Percentiles rank a stretch among this genome's conserved stretches.
phyloP scores from a whole-genome alignment of 1,140 invertebrate genomes.

The Aporrectodea caliginosa region DNA sequence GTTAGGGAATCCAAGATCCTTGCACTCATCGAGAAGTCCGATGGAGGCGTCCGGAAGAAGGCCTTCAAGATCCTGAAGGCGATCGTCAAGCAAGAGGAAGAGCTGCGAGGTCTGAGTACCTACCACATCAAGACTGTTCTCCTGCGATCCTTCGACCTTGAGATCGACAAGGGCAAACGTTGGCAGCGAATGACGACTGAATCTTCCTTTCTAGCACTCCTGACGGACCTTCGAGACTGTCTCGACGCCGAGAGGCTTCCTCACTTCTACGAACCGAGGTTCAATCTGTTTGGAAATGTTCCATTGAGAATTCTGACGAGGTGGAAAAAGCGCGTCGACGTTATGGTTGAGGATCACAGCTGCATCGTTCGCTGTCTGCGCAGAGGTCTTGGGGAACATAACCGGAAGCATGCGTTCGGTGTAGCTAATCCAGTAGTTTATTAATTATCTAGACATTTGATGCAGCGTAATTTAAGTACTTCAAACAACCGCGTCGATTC shows the following conservation, averaged over 20 bases:
- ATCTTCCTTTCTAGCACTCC: neutral
- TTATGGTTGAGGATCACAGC: no score
- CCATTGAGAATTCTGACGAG: neutral
- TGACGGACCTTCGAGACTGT: neutral
- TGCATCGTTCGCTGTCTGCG: no score
- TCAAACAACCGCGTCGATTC: no score
- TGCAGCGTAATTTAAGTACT: no score
- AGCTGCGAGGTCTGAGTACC: conserved; percentile 14
- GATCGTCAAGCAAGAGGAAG: neutral
- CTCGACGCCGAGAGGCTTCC: conserved; percentile 3
- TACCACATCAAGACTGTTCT: conserved; percentile 28
- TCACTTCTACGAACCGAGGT: conserved; percentile 11
- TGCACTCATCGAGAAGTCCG: conserved; percentile 8
- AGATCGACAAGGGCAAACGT: conserved; percentile 6
- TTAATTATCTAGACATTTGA: no score
- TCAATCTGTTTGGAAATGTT: conserved; percentile 16
- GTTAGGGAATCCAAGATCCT: conserved; percentile 2
- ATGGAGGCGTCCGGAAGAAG: conserved; percentile 11
- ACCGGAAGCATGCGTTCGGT: no score
- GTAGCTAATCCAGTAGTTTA: no score
- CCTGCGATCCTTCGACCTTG: conserved; percentile 17
- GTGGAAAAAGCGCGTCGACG: no score
- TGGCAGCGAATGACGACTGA: conserved; percentile 20
- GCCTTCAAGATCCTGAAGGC: conserved; percentile 18
- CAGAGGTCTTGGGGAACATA: no score